Conservation (phyloP, 1,140 invertebrate species). For the Diachasma alloeum region DNA sequence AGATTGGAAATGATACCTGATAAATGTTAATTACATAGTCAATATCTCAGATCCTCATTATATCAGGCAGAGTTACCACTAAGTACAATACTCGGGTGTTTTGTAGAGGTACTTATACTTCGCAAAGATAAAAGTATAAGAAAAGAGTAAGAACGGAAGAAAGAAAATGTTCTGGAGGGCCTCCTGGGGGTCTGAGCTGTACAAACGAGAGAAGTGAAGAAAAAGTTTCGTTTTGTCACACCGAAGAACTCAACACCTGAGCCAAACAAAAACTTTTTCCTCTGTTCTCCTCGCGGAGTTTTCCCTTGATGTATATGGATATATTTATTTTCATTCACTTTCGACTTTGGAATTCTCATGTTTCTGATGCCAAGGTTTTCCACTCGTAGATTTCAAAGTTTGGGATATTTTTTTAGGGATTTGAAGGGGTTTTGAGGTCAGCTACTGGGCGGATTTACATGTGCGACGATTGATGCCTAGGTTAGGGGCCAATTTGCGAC, state of each 20-base stretch:
- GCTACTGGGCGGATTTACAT: too few species aligned
- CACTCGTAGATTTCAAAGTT: not conserved
- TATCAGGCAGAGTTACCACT: not conserved
- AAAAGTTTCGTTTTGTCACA: constrained; percentile 3
- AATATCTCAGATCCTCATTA: not conserved
- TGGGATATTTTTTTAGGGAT: not conserved
- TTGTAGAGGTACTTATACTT: not conserved
- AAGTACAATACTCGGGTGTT: not conserved
- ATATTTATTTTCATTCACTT: constrained; percentile 2
- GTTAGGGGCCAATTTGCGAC: too few species aligned
- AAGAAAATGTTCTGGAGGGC: not conserved
- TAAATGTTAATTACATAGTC: not conserved
- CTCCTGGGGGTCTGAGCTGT: not conserved
- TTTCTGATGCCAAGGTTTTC: too few species aligned
- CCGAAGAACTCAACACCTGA: not conserved
- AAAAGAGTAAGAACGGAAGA: not conserved
- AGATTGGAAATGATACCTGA: too few species aligned
- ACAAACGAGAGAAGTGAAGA: not conserved
- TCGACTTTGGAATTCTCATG: not conserved
- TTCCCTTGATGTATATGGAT: not conserved
- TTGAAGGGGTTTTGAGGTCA: not conserved
- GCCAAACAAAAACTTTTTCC: not conserved
- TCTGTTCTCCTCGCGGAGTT: not conserved
- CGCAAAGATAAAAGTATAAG: not conserved
- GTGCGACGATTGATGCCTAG: too few species aligned